Conservation (phyloP, 2,888 invertebrate genomes). For the Zonitis immaculata region DNA sequence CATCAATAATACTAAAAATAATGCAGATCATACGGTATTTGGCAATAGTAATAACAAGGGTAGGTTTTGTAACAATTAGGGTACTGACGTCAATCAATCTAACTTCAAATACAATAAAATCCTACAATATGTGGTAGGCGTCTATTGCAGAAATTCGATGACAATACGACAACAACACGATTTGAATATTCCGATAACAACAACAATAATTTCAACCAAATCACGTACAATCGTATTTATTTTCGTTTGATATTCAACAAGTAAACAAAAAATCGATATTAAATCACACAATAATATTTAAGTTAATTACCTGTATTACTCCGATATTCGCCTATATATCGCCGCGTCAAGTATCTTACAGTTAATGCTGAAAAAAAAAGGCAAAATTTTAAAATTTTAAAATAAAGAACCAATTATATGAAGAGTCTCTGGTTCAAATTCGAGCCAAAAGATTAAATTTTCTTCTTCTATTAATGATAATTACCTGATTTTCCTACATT, state of each 20-base stretch:
- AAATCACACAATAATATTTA: too few relatives aligned
- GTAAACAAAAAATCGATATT: conserved; percentile 26
- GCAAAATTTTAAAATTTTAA: too few relatives aligned
- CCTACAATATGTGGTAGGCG: too few relatives aligned
- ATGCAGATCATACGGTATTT: background rate
- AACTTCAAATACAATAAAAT: too few relatives aligned
- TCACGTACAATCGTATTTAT: background rate
- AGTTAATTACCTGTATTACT: conserved; percentile 76
- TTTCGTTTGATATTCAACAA: background rate
- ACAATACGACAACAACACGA: too few relatives aligned
- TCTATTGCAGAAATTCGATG: background rate
- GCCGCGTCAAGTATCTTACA: conserved; percentile 70
- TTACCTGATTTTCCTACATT: conserved; percentile 78
- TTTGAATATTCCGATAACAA: background rate
- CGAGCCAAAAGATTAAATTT: too few relatives aligned
- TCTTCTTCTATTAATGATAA: too few relatives aligned
- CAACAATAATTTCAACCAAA: background rate
- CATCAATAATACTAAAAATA: background rate
- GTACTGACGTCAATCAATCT: too few relatives aligned
- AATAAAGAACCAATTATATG: too few relatives aligned
- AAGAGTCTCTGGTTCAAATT: too few relatives aligned
- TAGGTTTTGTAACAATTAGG: too few relatives aligned
- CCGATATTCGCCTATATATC: conserved; percentile 77
- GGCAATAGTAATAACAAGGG: too few relatives aligned
- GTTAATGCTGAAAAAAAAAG: conserved; percentile 67